Evolutionary conservation across 1,140 invertebrate genomes (phyloP), one percentile per base, ranked within the genome.

Genomic region (Pomacea maculata): DNA sequence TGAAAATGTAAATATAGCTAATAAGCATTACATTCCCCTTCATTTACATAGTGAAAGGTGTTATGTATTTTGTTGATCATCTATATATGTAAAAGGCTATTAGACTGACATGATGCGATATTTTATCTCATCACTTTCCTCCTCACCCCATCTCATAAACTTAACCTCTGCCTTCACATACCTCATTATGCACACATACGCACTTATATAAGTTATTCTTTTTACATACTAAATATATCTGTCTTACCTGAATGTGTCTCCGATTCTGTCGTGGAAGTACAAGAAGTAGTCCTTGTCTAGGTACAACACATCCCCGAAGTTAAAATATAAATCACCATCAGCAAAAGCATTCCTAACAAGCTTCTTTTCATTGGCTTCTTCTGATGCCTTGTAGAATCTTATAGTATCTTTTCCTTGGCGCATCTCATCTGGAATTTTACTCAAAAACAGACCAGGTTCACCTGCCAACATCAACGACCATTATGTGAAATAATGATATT

Each of bases 241-340:
- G n/a, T 77, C 71, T 79, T 75, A 90, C 83, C 89, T 86, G 84
- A 91, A 91, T 19, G 89, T 91, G 82, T 92, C 91, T 12, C 91
- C 91, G 52, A 87, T 82, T 79, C 91, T 84, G 83, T 92, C 91
- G 52, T 85, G 83, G 84, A 92, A 92, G 82, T 91, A 92, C 1
- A 92, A 34, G 80, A 88, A 88, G 75, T 91, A 90, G 63, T 88
- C 77, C 64, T 88, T 82, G 81, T 92, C 91, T 79, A 86, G 68
- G 54, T 83, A 82, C n/a, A 91, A 78, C 14, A 91, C 72, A 72
- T 92, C 91, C 6, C 90, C 90, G 83, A 78, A 86, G 78, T 90
- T 89, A 78, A 88, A 89, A 72, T 86, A 90, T 6, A 79, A 9
- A 80, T 90, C 89, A 5, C 88, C 89, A 67, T 85, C 71, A 52